A percentile compares a stretch with the other conserved stretches of the same genome.
phyloP scores from a whole-genome alignment of 2,113 vertebrate genomes.

The Oenanthe oenanthe region DNA sequence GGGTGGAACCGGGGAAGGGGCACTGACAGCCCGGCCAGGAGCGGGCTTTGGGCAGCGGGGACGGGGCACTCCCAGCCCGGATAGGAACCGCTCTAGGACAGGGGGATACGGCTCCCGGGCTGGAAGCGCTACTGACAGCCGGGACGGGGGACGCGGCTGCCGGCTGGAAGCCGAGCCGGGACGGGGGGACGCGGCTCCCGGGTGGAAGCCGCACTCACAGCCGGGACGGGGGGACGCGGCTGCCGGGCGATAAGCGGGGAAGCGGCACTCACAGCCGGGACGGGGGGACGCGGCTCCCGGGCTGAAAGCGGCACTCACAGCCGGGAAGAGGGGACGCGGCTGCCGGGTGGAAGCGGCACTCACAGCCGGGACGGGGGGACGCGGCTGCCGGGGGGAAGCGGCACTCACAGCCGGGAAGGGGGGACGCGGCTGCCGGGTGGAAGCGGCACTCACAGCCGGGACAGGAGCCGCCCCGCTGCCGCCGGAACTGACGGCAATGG shows the following conservation, averaged over 20 bases:
- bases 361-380: not conserved
- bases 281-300: not conserved
- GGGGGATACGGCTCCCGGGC: not conserved
- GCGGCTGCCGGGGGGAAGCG: not conserved
- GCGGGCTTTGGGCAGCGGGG: not conserved
- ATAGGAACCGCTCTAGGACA: not conserved
- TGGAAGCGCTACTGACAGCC: not conserved
- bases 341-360: not conserved
- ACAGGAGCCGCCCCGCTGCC: not conserved
- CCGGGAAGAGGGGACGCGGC: not conserved
- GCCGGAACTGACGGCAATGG: slow-evolving; percentile 49
- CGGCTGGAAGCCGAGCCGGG: not conserved
- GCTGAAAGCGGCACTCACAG: not conserved
- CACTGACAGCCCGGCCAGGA: not conserved
- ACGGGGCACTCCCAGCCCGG: not conserved
- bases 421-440: not conserved
- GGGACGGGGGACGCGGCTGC: not conserved
- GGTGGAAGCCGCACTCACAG: not conserved
- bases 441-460: not conserved
- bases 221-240: not conserved
- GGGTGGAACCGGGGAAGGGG: not conserved
- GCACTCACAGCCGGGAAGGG: not conserved
- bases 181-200: not conserved
- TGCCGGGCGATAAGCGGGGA: no score
- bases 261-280: not conserved